These are phyloP conservation scores for Loxodonta africana DNA, from an alignment of 2,113 vertebrate species.

Conservation along the genomic window DNA sequence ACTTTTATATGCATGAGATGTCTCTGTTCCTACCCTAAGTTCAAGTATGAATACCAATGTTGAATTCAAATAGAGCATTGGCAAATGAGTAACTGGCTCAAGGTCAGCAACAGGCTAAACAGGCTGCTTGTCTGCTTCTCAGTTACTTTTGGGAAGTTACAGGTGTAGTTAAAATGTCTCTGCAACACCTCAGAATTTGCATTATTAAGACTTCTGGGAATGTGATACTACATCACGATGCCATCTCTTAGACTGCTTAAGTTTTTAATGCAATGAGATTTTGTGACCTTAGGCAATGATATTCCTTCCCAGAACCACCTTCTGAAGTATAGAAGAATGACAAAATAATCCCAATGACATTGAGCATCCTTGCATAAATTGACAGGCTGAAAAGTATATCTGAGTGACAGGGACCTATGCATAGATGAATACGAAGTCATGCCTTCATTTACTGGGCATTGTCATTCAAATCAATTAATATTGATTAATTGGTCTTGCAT, in stretches of 20 bases:
- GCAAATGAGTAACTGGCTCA: slow-evolving; percentile 66
- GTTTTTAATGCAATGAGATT: slow-evolving; percentile 57
- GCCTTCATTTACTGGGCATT: background rate
- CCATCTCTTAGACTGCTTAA: slow-evolving; percentile 10
- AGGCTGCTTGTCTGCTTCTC: slow-evolving; percentile 38
- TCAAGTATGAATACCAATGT: slow-evolving; percentile 62
- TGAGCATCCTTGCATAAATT: background rate
- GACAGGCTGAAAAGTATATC: background rate
- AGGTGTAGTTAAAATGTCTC: slow-evolving; percentile 47
- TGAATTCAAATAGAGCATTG: slow-evolving; percentile 71
- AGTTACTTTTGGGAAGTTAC: slow-evolving; percentile 36
- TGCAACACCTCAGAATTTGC: slow-evolving; percentile 24
- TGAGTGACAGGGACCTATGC: background rate
- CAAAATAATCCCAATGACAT: background rate
- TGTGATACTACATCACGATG: background rate
- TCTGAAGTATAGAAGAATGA: background rate
- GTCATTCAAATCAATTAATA: slow-evolving; percentile 4
- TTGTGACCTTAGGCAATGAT: slow-evolving; percentile 60
- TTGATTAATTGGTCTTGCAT: slow-evolving; percentile 6
- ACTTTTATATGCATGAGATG: slow-evolving; percentile 68
- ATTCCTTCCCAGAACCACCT: background rate
- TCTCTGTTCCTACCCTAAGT: slow-evolving; percentile 63
- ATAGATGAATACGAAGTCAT: background rate
- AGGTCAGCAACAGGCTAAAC: slow-evolving; percentile 67
- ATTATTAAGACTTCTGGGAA: slow-evolving; percentile 65